These are phyloP conservation scores for Micromesistius poutassou DNA, from an alignment of 2,797 vertebrate genomes.

Conservation along the genomic window DNA sequence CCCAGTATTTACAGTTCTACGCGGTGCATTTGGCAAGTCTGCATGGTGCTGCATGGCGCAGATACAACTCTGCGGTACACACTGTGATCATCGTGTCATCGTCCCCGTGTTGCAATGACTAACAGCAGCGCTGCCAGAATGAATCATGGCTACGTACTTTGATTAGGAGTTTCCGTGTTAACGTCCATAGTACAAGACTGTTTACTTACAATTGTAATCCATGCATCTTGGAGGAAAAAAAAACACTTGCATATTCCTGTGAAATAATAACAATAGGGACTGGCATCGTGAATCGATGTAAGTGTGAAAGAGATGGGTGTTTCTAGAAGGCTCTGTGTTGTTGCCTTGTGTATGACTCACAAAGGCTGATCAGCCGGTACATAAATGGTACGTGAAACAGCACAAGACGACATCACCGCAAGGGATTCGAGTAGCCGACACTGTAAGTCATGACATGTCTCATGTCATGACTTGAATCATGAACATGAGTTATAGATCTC, in stretches of 20 bases:
- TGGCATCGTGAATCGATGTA: background rate
- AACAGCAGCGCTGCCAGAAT: too few species aligned
- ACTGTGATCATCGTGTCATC: too few species aligned
- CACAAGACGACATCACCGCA: constrained; percentile 5
- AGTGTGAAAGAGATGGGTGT: constrained; percentile 12
- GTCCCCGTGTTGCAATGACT: too few species aligned
- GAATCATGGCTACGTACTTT: too few species aligned
- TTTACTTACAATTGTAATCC: too few species aligned
- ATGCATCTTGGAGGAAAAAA: background rate
- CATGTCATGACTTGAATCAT: background rate
- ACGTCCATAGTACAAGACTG: too few species aligned
- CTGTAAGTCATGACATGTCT: background rate
- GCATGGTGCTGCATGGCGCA: too few species aligned
- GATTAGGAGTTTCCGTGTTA: too few species aligned
- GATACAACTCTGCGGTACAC: too few species aligned
- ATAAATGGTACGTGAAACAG: constrained; percentile 9
- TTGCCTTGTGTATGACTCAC: constrained; percentile 10
- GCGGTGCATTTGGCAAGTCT: too few species aligned
- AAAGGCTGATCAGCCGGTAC: background rate
- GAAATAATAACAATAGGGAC: background rate
- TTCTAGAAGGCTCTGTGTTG: background rate
- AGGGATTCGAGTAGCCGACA: constrained; percentile 14
- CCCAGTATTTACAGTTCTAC: too few species aligned
- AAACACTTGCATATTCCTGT: constrained; percentile 5
- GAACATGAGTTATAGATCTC: constrained; percentile 18